Percentiles rank a stretch among this genome's conserved stretches.
Conservation (phyloP, 2,113 vertebrate species). For the Galbula dea region DNA sequence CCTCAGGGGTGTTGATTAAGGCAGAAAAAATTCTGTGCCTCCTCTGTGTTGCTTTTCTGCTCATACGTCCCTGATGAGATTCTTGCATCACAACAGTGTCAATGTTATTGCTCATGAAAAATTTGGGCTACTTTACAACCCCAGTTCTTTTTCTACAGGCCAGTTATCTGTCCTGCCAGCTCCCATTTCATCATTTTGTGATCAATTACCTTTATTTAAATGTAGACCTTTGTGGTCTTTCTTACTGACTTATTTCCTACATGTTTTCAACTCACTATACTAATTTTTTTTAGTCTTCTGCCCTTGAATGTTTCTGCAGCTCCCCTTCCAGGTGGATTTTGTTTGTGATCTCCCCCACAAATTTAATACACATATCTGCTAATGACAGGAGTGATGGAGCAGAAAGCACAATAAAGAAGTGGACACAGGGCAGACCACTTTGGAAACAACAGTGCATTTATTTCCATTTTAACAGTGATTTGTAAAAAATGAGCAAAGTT, state of each 20-base stretch:
- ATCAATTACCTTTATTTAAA: not conserved
- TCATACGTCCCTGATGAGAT: not conserved
- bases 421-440: not conserved
- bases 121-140: not conserved
- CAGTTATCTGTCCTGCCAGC: not conserved
- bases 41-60: not conserved
- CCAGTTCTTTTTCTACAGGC: not conserved
- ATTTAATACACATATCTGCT: not conserved
- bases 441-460: not conserved
- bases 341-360: not conserved
- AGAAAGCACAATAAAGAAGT: not conserved
- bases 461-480: not conserved
- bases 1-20: not conserved
- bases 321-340: not conserved
- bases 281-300: not conserved
- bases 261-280: not conserved
- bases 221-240: not conserved
- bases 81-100: not conserved
- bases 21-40: not conserved
- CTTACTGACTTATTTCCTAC: not conserved
- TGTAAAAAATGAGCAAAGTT: not conserved
- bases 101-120: not conserved
- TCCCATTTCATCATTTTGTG: not conserved
- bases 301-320: not conserved
- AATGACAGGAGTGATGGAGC: not conserved